Percentiles rank a stretch among this genome's conserved stretches.
phyloP scores from a whole-genome alignment of 2,797 vertebrate species.

The Brachyrhaphis roseni region DNA sequence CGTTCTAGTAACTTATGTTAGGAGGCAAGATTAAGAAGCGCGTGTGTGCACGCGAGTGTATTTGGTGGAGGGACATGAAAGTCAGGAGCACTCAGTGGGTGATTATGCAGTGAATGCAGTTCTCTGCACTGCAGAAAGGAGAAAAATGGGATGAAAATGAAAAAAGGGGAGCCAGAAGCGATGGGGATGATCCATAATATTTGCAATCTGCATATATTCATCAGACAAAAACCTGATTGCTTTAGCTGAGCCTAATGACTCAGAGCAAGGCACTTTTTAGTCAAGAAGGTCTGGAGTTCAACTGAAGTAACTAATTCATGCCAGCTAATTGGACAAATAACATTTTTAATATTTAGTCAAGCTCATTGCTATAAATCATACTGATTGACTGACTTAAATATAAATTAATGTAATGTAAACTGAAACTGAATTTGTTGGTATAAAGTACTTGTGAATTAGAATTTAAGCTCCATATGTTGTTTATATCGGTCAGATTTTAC shows the following conservation, averaged over 20 bases:
- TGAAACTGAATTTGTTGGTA: not conserved
- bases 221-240: constrained; percentile 19
- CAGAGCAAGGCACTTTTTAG: constrained; percentile 10
- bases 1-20: constrained; percentile 33
- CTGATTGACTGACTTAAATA: too few relatives aligned
- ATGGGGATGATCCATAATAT: constrained; percentile 52
- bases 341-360: not conserved
- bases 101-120: constrained; percentile 77
- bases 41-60: not conserved
- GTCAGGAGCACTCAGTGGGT: constrained; percentile 62
- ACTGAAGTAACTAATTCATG: not conserved
- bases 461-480: not conserved
- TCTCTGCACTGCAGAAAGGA: constrained; percentile 73
- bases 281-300: too few relatives aligned
- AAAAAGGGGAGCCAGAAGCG: constrained; percentile 41
- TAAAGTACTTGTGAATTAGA: not conserved
- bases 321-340: not conserved
- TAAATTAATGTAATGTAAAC: not conserved
- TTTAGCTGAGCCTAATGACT: constrained; percentile 18
- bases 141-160: constrained; percentile 60
- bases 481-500: not conserved
- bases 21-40: constrained; percentile 49
- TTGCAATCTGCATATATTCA: constrained; percentile 39
- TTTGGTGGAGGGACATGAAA: constrained; percentile 28
- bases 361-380: too few relatives aligned